Evolutionary conservation across 2,888 invertebrate genomes (phyloP).

Genomic region (Andrena hattorfiana): DNA sequence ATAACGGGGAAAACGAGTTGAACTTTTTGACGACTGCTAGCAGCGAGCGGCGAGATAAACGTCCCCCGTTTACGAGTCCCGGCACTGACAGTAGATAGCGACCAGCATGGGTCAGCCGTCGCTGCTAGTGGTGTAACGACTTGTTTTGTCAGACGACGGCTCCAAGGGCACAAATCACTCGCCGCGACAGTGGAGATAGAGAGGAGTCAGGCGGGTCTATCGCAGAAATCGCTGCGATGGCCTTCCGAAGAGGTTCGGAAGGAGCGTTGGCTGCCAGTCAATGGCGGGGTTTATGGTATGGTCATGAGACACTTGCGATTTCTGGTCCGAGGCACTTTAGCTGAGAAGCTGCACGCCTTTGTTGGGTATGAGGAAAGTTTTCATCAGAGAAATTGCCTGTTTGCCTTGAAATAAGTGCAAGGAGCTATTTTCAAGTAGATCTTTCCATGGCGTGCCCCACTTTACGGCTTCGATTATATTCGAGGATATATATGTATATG

Average conservation of each 20-base stretch:
- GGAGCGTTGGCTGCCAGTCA: background rate
- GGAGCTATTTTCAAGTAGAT: too few relatives aligned
- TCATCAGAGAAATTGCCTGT: too few relatives aligned
- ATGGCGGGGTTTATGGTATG: background rate
- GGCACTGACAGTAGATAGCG: constrained; percentile 65
- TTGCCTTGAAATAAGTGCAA: too few relatives aligned
- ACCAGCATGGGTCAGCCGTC: constrained; percentile 62
- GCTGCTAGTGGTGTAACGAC: constrained; percentile 61
- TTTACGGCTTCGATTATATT: constrained; percentile 43
- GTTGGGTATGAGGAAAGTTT: too few relatives aligned
- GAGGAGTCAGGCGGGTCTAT: constrained; percentile 22
- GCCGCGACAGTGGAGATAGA: constrained; percentile 17
- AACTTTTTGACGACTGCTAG: constrained; percentile 73
- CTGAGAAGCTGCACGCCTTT: too few relatives aligned
- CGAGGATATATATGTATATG: constrained; percentile 60
- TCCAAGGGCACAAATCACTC: constrained; percentile 69
- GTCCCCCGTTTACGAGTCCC: constrained; percentile 68
- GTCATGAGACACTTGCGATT: too few relatives aligned
- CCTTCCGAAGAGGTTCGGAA: constrained; percentile 25
- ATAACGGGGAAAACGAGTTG: constrained; percentile 64
- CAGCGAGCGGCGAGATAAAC: constrained; percentile 66
- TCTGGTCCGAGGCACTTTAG: too few relatives aligned
- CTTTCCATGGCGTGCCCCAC: background rate
- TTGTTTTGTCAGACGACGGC: constrained; percentile 71
- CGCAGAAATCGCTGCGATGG: constrained; percentile 59